Evolutionary conservation across 2,888 invertebrate species (phyloP), one percentile per base, ranked within the genome.

Genomic region (Epiperipatus broadwayi): DNA sequence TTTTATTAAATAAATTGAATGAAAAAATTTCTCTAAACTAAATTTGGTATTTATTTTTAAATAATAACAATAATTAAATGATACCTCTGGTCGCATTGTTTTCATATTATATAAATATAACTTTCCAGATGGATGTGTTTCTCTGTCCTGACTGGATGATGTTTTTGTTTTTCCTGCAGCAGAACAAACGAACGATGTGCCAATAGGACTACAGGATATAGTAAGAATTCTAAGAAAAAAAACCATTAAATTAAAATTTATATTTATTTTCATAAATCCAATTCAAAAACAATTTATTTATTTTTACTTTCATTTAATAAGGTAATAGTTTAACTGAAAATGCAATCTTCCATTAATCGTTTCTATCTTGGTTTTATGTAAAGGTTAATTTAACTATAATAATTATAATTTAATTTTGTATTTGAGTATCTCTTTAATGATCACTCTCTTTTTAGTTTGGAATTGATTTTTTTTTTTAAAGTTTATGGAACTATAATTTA

Each of bases 51-150:
- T 10, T 16, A 21, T 38, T 45, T 48, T 48, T 43, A n/a, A n/a
- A n/a, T n/a, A n/a, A n/a, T n/a, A n/a, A n/a, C n/a, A n/a, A n/a
- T n/a, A n/a, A n/a, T n/a, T n/a, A n/a, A n/a, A n/a, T n/a, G n/a
- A n/a, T n/a, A 63, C 65, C 52, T 69, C 67, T 25, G 67, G 50
- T 49, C 66, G 67, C 49, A 62, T 63, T 1, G 66, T 65, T 49
- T 68, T 68, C 36, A 70, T 59, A 47, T 70, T 69, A 56, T 67
- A 69, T 1, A 69, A 48, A n/a, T 66, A 50, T 14, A 71, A 52
- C 46, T 62, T 65, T n/a, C 68, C 67, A 31, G 40, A 38, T 43
- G 59, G 56, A 31, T 50, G 54, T 4, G 56, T 50, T 28, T 57
- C 51, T 2, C 57, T 54, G 2, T 40, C 38, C 4, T 34, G 25